Evolutionary conservation across 2,888 invertebrate genomes (phyloP), one percentile per base, ranked within the genome.

Genomic region (Tetragonisca angustula): DNA sequence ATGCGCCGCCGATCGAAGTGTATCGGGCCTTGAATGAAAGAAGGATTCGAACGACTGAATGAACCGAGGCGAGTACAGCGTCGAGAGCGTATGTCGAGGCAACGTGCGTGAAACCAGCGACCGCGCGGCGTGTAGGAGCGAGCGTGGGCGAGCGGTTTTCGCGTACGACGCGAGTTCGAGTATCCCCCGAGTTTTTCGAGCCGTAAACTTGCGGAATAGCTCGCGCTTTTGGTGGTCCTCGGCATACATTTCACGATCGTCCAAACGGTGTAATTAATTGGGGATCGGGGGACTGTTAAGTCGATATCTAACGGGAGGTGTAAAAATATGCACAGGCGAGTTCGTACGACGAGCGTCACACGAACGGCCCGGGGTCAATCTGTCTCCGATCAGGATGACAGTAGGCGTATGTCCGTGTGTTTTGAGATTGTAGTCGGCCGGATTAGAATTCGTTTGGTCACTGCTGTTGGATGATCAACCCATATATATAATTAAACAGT

Each of bases 11-110:
- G 90, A 90, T 90, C 89, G 83, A 91, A 90, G 88, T 86, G 89
- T 91, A 92, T 91, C 88, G 89, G 71, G 86, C 61, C 83, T 85
- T 90, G 92, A 92, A 92, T 92, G 92, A 90, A 92, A 86, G 89
- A 90, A 89, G 85, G 91, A 88, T 89, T 87, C 87, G 84, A 84
- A 77, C 79, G 92, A 85, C 88, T 89, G 90, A 90, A 91, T 91
- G 90, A 90, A 90, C 87, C 85, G 88, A 81, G 79, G 78, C 81
- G 79, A 76, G 67, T 11, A 80, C 50, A 59, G 80, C 62, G 84
- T 76, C 61, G 61, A 61, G 61, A 61, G n/a, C 5, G 5, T 59
- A 43, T 2, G 70, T 86, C 79, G 52, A 49, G 27, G 62, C 24
- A 50, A 32, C 64, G 32, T 68, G 70, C 77, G 74, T 61, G 72